A percentile compares a stretch with the other conserved stretches of the same genome.
phyloP scores from a whole-genome alignment of 2,113 vertebrate genomes.

The Notiomystis cincta region DNA sequence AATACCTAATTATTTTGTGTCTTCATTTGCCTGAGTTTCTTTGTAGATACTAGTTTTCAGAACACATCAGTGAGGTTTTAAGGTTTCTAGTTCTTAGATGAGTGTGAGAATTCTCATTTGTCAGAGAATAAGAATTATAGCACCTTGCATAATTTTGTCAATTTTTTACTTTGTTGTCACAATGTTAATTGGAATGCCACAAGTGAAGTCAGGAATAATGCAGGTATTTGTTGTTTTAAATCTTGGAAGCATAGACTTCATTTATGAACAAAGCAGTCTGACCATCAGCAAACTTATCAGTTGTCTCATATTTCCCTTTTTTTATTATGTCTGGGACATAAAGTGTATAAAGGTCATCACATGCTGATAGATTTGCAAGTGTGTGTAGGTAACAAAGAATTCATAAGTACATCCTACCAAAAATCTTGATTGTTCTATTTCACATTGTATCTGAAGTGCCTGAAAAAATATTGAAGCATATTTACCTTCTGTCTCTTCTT shows the following conservation, averaged over 20 bases:
- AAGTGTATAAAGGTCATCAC: neutral
- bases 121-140: neutral
- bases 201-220: neutral
- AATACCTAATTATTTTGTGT: neutral
- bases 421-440: neutral
- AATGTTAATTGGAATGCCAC: neutral
- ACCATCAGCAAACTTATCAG: neutral
- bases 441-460: neutral
- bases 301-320: neutral
- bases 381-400: neutral
- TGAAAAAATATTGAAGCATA: neutral
- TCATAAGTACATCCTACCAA: neutral
- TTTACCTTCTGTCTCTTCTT: neutral
- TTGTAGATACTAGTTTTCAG: neutral
- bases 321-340: neutral
- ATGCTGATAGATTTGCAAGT: neutral
- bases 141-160: neutral
- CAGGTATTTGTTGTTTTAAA: neutral
- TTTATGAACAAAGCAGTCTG: neutral
- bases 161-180: neutral
- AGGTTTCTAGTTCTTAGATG: neutral
- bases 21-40: neutral
- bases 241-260: neutral
- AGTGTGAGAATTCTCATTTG: neutral
- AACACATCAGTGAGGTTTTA: neutral